A percentile compares a stretch with the other conserved stretches of the same genome.
These are phyloP conservation scores for Limnodromus scolopaceus DNA, from an alignment of 2,797 vertebrate genomes.

Conservation along the genomic window DNA sequence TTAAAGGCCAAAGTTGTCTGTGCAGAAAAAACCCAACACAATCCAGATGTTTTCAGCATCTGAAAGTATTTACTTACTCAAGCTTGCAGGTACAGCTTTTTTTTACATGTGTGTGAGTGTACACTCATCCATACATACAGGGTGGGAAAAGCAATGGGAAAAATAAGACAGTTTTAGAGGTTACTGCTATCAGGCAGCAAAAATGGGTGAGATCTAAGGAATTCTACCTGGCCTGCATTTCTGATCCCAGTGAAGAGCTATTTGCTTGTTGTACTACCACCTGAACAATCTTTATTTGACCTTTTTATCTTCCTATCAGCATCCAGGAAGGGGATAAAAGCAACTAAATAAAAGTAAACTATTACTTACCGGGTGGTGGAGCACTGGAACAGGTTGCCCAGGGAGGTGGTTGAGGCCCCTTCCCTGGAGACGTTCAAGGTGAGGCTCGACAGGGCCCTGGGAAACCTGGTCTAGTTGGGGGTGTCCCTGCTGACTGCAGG, in stretches of 20 bases:
- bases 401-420: too few relatives aligned
- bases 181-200: background rate
- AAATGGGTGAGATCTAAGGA: background rate
- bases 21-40: background rate
- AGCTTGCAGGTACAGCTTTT: background rate
- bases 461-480: too few relatives aligned
- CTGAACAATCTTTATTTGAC: background rate
- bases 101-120: background rate
- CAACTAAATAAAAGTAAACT: background rate
- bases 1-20: background rate
- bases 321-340: background rate
- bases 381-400: too few relatives aligned
- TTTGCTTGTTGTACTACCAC: background rate
- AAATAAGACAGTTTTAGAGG: background rate
- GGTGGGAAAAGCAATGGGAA: background rate
- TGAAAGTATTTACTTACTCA: background rate
- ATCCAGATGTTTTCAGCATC: background rate
- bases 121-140: background rate
- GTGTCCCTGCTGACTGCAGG: too few relatives aligned
- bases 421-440: too few relatives aligned
- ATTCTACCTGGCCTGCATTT: background rate
- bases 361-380: too few relatives aligned
- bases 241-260: background rate
- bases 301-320: background rate
- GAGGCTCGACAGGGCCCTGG: too few relatives aligned